Evolutionary conservation across 2,888 invertebrate genomes (phyloP).

Genomic region (Cephus pulcher): DNA sequence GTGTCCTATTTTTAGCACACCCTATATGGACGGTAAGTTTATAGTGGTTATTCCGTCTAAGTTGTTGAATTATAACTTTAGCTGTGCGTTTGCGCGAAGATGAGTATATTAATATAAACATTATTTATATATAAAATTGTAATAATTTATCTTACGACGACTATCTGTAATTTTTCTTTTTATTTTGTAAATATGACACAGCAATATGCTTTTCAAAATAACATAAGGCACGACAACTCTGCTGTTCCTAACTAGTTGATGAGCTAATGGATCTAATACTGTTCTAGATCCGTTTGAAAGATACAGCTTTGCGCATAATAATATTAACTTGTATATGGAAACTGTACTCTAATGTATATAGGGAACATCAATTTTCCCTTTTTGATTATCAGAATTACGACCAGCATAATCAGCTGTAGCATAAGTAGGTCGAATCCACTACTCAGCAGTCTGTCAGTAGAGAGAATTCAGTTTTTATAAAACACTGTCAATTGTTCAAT

Average conservation of each 20-base stretch:
- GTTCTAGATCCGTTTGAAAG: neutral
- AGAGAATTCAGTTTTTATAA: neutral
- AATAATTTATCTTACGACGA: neutral
- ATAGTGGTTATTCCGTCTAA: neutral
- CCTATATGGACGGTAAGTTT: neutral
- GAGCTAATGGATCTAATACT: neutral
- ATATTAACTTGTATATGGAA: neutral
- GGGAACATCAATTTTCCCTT: conserved; percentile 12
- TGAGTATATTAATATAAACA: neutral
- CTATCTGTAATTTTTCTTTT: conserved; percentile 7
- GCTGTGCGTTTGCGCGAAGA: neutral
- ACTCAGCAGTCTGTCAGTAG: conserved; percentile 9
- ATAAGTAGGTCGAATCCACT: neutral
- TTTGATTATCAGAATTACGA: conserved; percentile 8
- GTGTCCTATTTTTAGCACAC: neutral
- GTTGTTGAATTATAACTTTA: neutral
- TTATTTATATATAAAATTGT: conserved; percentile 4
- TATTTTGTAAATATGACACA: neutral
- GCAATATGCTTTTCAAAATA: neutral
- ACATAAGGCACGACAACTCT: neutral
- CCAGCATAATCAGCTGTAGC: conserved; percentile 14
- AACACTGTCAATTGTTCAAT: conserved; percentile 1
- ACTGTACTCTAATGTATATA: conserved; percentile 16
- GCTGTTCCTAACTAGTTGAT: neutral
- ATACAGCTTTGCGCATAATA: neutral